These are phyloP conservation scores for Brachionichthys hirsutus DNA, from an alignment of 2,113 vertebrate species.

Conservation along the genomic window DNA sequence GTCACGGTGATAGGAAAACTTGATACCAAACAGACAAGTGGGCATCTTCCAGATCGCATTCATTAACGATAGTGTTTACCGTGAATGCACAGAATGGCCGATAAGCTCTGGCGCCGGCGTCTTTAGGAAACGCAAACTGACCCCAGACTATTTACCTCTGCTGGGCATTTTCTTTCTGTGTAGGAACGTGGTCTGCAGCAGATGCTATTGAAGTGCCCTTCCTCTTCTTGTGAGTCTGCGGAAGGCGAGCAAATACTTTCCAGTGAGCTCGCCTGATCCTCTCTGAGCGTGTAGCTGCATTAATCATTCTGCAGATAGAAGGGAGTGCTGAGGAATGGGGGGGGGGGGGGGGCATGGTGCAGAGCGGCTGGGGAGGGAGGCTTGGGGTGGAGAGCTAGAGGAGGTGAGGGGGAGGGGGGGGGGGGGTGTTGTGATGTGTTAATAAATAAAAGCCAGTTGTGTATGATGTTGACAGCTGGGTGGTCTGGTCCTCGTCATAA, in stretches of 20 bases:
- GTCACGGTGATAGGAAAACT: slow-evolving; percentile 22
- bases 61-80: slow-evolving; percentile 16
- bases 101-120: slow-evolving; percentile 28
- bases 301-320: slow-evolving; percentile 56
- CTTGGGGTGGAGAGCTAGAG: slow-evolving; percentile 11
- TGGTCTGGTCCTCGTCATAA: slow-evolving; percentile 80
- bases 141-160: slow-evolving; percentile 26
- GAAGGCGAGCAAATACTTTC: slow-evolving; percentile 40
- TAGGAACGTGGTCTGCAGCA: slow-evolving; percentile 38
- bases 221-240: slow-evolving; percentile 23
- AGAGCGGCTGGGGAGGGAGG: slow-evolving; percentile 16
- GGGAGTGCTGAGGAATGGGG: slow-evolving; percentile 45
- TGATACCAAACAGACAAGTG: neutral
- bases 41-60: no score
- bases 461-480: slow-evolving; percentile 78
- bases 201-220: slow-evolving; percentile 32
- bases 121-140: slow-evolving; percentile 11
- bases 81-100: neutral
- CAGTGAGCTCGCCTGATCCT: slow-evolving; percentile 36
- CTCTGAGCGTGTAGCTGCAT: slow-evolving; percentile 56
- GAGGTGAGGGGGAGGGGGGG: slow-evolving; percentile 3
- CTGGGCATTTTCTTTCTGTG: slow-evolving; percentile 23
- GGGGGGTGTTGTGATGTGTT: slow-evolving; percentile 58
- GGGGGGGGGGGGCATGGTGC: slow-evolving; percentile 37
- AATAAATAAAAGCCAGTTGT: slow-evolving; percentile 79